Conservation (phyloP, 2,888 invertebrate genomes). For the Rhagophthalmus giganteus region DNA sequence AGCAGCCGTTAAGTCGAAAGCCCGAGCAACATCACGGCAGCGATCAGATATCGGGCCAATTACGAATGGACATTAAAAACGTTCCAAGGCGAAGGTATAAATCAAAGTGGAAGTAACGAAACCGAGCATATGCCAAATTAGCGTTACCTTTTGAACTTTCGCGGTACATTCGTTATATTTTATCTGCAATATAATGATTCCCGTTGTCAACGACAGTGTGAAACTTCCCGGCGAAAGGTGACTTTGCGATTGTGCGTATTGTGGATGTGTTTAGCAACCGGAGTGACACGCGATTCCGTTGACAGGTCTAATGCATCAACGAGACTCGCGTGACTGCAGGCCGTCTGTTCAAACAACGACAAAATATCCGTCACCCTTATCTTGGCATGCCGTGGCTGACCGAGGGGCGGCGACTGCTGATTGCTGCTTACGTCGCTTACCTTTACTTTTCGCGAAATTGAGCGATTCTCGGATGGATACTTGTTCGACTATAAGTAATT, state of each 20-base stretch:
- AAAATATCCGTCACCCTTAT: constrained; percentile 34
- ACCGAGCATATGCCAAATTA: no score
- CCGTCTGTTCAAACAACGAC: constrained; percentile 33
- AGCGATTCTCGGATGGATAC: constrained; percentile 7
- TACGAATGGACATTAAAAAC: no score
- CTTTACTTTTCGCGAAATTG: constrained; percentile 10
- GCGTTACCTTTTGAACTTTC: no score
- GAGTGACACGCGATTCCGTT: constrained; percentile 26
- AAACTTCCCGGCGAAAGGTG: constrained; percentile 16
- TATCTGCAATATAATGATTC: not conserved
- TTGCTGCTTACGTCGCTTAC: constrained; percentile 23
- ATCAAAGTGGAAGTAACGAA: no score
- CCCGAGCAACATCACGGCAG: no score
- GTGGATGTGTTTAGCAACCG: constrained; percentile 21
- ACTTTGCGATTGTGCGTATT: constrained; percentile 25
- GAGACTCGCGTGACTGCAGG: constrained; percentile 24
- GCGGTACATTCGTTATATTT: no score
- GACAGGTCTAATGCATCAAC: constrained; percentile 31
- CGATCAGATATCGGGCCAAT: no score
- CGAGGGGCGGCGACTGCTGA: constrained; percentile 29
- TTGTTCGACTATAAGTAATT: not conserved
- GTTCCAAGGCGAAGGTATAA: no score
- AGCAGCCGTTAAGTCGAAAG: no score
- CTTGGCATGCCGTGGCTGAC: constrained; percentile 28
- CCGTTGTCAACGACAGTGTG: constrained; percentile 20